phyloP scores from a whole-genome alignment of 2,888 invertebrate species.

The Tyria jacobaeae region DNA sequence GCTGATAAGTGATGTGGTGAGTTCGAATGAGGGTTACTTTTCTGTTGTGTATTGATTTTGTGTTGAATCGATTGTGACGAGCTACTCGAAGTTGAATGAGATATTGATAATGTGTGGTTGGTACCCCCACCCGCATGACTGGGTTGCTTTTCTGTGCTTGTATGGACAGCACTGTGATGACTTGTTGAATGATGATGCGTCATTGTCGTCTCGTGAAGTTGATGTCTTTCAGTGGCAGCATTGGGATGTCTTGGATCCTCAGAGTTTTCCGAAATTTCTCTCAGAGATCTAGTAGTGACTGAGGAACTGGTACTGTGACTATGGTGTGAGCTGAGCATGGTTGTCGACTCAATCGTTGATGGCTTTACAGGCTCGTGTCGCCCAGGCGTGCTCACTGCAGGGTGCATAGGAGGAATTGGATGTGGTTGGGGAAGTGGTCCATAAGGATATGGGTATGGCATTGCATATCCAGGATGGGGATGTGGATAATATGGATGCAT shows the following conservation, averaged over 20 bases:
- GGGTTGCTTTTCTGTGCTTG: slow-evolving; percentile 88
- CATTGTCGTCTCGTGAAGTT: slow-evolving; percentile 88
- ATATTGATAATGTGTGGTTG: slow-evolving; percentile 88
- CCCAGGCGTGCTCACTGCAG: slow-evolving; percentile 78
- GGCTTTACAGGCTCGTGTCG: slow-evolving; percentile 83
- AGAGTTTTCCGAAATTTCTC: slow-evolving; percentile 87
- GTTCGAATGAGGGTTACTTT: slow-evolving; percentile 77
- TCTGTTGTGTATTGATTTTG: slow-evolving; percentile 86
- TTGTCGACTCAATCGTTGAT: slow-evolving; percentile 88
- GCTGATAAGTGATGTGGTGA: slow-evolving; percentile 86
- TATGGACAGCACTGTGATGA: slow-evolving; percentile 88
- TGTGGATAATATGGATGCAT: slow-evolving; percentile 91
- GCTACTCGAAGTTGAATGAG: slow-evolving; percentile 89
- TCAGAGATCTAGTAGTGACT: slow-evolving; percentile 88
- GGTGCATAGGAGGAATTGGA: slow-evolving; percentile 89
- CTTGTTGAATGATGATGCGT: slow-evolving; percentile 89
- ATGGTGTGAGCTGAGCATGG: slow-evolving; percentile 90
- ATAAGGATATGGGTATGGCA: slow-evolving; percentile 91
- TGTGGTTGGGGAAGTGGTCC: slow-evolving; percentile 91
- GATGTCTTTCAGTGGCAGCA: slow-evolving; percentile 86
- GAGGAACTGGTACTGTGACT: slow-evolving; percentile 90
- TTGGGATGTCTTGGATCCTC: slow-evolving; percentile 82
- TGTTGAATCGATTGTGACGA: slow-evolving; percentile 89
- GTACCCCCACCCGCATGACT: slow-evolving; percentile 82
- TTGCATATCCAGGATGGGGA: slow-evolving; percentile 90